Evolutionary conservation across 2,888 invertebrate genomes (phyloP), one percentile per base, ranked within the genome.

Genomic region (Carabus problematicus): DNA sequence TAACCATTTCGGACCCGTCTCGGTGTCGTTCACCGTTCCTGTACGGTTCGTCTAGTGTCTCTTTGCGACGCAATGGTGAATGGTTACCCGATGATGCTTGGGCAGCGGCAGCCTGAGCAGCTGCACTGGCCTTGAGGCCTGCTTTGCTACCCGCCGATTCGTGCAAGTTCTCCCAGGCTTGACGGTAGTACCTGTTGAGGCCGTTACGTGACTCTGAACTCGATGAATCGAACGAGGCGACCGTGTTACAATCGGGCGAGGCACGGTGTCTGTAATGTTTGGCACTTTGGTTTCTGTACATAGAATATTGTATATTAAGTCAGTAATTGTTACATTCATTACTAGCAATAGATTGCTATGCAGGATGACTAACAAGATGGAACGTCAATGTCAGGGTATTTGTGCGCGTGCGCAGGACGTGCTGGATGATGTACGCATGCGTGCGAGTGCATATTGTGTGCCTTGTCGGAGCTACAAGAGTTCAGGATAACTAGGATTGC

Each of bases 131-230:
- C 72, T 77, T 79, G 11, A 77, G 72, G 54, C 78, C 79, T 0
- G 79, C 77, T 77, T 88, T 89, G 18, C 86, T 86, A 0, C 88
- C 89, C 3, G 92, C 88, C 3, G 92, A 90, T 79, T 94, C 93
- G 79, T 94, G 93, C 2, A 96, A 86, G 80, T 95, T 94, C 80
- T 95, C 95, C 96, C 96, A 96, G 1, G 95, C 95, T 80, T 94
- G 92, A 39, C 94, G 88, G 82, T 95, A 95, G 82, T 93, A 95
- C 70, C 94, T 87, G 80, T 94, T 95, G 72, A 96, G 85, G 41
- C 93, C 87, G 76, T 90, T 88, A 61, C 93, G 87, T 8, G 93
- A 93, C 77, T 94, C 94, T 0, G 93, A 93, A 61, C 93, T 92
- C 61, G 94, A 93, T 62, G 94, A 94, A 79, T 93, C 94, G 79